Evolutionary conservation across 2,797 vertebrate species (phyloP), one percentile per base, ranked within the genome.

Genomic region (Siniperca scherzeri): DNA sequence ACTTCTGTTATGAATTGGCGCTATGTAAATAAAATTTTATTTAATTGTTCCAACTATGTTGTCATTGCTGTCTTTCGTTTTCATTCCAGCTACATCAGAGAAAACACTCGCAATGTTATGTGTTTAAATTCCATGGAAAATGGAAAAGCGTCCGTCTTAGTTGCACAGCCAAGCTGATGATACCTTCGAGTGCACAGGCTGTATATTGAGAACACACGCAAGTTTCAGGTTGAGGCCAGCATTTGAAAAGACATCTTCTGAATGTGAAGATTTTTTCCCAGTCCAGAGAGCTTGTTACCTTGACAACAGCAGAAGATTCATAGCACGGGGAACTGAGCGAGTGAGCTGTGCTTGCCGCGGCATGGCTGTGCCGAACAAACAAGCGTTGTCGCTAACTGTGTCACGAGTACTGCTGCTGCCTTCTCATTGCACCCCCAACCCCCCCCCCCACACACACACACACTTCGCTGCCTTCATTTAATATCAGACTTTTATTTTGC

Each of bases 231-330:
- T 87, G 80, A 89, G 80, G 78, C 78, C 78, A 84, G 76, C 72
- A 76, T 95, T 94, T 92, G 77, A 88, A 91, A 92, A 90, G 71
- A 67, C 75, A 85, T 89, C 87, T 93, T 94, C 91, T 92, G 86
- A 93, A 94, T 91, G 86, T 89, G 81, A 90, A 77, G 80, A 74
- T 85, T 90, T 88, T 86, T 82, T 82, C 60, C 74, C 87, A 80
- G 85, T 93, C 88, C 84, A 86, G 87, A 94, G 90, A 90, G 92
- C 91, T 87, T 89, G 96, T 96, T 96, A 95, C 95, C 95, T 95
- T 96, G 96, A 96, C 96, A 96, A 96, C 95, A 95, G 92, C 91
- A 91, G 90, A 92, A 87, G 84, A 93, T 91, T 90, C 80, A 72
- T 92, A 91, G 93, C 90, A 88, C 90, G 85, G 74, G 76, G 85